phyloP scores from a whole-genome alignment of 2,113 vertebrate genomes.

The Micronycteris hirsuta region DNA sequence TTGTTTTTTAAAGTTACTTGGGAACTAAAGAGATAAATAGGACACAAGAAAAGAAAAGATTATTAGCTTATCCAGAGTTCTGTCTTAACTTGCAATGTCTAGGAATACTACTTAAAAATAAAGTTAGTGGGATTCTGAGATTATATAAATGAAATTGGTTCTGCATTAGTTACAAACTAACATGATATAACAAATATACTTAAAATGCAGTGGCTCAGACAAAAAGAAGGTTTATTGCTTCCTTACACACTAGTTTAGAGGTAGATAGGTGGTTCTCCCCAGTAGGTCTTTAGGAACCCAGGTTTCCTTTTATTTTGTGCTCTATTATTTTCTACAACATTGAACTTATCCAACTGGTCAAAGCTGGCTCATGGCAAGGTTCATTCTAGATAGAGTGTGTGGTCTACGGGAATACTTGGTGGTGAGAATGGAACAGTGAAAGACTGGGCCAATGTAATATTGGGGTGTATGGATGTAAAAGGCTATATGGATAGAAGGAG shows the following conservation, averaged over 20 bases:
- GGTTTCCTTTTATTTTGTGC: background rate
- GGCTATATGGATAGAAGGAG: background rate
- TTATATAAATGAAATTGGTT: background rate
- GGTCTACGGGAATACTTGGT: background rate
- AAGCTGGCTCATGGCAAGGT: background rate
- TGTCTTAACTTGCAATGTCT: background rate
- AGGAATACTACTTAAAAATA: background rate
- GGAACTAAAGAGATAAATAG: background rate
- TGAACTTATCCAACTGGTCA: background rate
- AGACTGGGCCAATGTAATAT: background rate
- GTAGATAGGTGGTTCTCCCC: background rate
- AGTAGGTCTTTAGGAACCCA: background rate
- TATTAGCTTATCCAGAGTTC: background rate
- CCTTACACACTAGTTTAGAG: background rate
- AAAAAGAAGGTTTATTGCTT: background rate
- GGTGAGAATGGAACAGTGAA: background rate
- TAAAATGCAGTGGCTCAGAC: background rate
- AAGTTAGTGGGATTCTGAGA: background rate
- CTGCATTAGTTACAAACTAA: background rate
- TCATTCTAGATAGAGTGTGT: background rate
- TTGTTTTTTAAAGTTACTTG: background rate
- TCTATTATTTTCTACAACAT: background rate
- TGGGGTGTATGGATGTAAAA: background rate
- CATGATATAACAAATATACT: background rate
- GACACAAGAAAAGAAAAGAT: background rate